A percentile compares a stretch with the other conserved stretches of the same genome.
These are phyloP conservation scores for Diplolepis rosae DNA, from an alignment of 2,888 invertebrate genomes.

Conservation along the genomic window DNA sequence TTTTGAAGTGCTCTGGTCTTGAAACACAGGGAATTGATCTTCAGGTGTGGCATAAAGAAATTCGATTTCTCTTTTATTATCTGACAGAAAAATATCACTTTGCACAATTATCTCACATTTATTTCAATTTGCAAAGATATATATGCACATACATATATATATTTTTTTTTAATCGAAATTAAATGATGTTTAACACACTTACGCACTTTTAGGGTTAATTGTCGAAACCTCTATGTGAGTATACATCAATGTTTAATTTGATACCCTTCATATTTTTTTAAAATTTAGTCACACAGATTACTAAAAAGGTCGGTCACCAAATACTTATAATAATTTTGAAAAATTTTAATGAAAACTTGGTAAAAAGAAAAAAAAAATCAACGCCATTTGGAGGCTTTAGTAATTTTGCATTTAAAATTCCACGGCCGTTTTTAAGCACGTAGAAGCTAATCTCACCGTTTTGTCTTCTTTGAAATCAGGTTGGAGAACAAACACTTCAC, in stretches of 20 bases:
- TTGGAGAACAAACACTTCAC: slow-evolving; percentile 14
- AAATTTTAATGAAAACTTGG: background rate
- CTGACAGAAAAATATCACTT: background rate
- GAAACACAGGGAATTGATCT: background rate
- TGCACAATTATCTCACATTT: slow-evolving; percentile 9
- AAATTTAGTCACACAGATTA: background rate
- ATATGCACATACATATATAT: too few species aligned
- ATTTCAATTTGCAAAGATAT: background rate
- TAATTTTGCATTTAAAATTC: slow-evolving; percentile 17
- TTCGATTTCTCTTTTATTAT: background rate
- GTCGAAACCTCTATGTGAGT: background rate
- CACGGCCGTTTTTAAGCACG: background rate
- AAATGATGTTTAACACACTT: background rate
- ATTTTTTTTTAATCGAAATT: too few species aligned
- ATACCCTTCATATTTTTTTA: background rate
- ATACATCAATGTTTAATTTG: background rate
- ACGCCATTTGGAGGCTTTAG: background rate
- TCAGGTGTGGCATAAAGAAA: background rate
- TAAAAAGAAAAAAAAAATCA: background rate
- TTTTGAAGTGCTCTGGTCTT: background rate
- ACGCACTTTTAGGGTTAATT: slow-evolving; percentile 24
- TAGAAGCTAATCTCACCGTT: background rate
- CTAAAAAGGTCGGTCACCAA: background rate
- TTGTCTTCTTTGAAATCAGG: slow-evolving; percentile 45
- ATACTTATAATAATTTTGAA: background rate